Evolutionary conservation across 2,888 invertebrate species (phyloP), one percentile per base, ranked within the genome.

Genomic region (Drosophila melanosoma): DNA sequence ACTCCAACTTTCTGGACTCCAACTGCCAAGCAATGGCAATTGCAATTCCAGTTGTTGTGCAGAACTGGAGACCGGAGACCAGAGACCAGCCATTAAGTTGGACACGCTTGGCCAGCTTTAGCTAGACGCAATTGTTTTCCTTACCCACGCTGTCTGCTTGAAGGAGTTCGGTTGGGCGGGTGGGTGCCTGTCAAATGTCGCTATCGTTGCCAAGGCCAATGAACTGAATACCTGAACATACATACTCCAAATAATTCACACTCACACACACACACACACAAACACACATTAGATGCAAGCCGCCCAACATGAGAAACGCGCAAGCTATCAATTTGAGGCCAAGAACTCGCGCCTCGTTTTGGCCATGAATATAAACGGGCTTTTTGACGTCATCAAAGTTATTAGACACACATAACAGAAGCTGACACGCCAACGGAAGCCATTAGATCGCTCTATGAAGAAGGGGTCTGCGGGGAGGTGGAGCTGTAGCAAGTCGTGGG

Each of bases 341-440:
- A 88, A 83, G 83, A 83, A 78, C 83, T 60, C 64, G 69, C 59
- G 69, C 61, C 83, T 51, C 79, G 68, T 70, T 72, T 83, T 84
- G 89, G 81, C 89, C 83, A 83, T 88, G 87, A 84, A 83, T 51
- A 76, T 51, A 81, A 83, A 74, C 76, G 67, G 69, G 61, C 83
- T 81, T 72, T 35, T 83, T 86, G 83, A 87, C 89, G 84, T 84
- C 84, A 84, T 89, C 79, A 67, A 73, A 20, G 76, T 71, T 81
- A 83, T 86, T 86, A 74, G 76, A 69, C 59, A 67, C 61, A 66
- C 66, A 65, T 57, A 72, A 63, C 68, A 72, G 79, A 73, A 76
- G 79, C 76, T 73, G 68, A 76, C 74, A 79, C 87, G 68, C 82
- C 89, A 84, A 89, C 84, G 89, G 89, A 84, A 84, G 84, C 87